Conservation (phyloP, 2,113 vertebrate genomes). For the Natator depressus region DNA sequence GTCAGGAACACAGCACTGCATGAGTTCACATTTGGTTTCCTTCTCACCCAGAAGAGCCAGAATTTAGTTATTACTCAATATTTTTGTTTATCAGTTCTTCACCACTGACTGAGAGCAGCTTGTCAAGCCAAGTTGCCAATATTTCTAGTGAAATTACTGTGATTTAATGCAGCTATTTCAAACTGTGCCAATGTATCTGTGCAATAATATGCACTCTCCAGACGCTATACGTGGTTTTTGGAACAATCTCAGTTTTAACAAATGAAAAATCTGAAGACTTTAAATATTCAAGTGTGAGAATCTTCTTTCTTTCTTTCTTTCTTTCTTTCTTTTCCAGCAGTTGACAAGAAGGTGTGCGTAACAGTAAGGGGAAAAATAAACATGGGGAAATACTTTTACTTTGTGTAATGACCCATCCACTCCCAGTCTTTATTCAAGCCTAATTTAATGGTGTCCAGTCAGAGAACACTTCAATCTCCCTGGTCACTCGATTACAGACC, state of each 20-base stretch:
- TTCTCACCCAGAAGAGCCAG: not conserved
- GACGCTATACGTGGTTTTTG: not conserved
- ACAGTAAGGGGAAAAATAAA: too few species aligned
- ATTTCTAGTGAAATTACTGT: not conserved
- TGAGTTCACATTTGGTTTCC: not conserved
- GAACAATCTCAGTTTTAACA: not conserved
- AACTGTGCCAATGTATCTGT: not conserved
- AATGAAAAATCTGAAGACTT: not conserved
- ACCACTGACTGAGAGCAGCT: not conserved
- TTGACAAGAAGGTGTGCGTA: too few species aligned
- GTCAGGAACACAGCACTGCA: too few species aligned
- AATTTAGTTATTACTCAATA: not conserved
- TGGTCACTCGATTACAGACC: too few species aligned
- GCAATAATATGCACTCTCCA: fast-evolving
- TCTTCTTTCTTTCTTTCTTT: not conserved
- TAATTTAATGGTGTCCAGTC: too few species aligned
- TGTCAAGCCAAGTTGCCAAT: not conserved
- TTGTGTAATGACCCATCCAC: too few species aligned
- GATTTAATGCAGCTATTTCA: not conserved
- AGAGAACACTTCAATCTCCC: too few species aligned
- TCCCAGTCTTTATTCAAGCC: too few species aligned
- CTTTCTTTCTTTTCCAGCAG: too few species aligned
- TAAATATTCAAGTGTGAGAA: not conserved
- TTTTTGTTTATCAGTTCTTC: not conserved
- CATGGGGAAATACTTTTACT: too few species aligned